Evolutionary conservation across 2,113 vertebrate species (phyloP).

Genomic region (Genyomyrus donnyi): DNA sequence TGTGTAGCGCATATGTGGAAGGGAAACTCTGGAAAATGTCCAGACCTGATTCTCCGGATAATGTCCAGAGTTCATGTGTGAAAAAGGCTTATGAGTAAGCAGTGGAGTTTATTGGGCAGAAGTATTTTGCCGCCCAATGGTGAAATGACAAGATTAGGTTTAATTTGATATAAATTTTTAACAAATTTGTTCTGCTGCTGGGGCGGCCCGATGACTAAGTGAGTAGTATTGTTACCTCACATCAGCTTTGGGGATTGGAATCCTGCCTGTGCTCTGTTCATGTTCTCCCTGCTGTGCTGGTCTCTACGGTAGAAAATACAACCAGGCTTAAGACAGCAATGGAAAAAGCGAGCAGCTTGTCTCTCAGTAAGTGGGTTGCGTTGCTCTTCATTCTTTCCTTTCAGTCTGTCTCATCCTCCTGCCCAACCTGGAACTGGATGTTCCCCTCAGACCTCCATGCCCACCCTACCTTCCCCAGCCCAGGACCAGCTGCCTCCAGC

Average conservation of each 20-base stretch:
- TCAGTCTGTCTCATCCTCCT: constrained; percentile 34
- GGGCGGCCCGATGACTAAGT: neutral
- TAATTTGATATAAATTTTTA: neutral
- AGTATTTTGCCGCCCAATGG: neutral
- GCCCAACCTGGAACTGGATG: constrained; percentile 52
- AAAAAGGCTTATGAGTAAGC: neutral
- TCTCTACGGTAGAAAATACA: neutral
- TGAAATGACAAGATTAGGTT: neutral
- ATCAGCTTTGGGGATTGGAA: neutral
- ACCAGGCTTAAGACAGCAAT: neutral
- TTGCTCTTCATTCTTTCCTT: neutral
- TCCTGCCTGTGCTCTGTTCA: neutral
- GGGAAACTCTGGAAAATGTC: neutral
- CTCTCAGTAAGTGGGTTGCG: neutral
- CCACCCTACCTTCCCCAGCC: constrained; percentile 3
- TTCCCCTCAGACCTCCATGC: constrained; percentile 33
- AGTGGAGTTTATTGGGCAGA: neutral
- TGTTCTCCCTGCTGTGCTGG: neutral
- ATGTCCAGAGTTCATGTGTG: neutral
- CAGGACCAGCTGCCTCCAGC: constrained; percentile 36
- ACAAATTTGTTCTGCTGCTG: neutral
- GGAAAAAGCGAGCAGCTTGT: neutral
- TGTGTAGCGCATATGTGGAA: neutral
- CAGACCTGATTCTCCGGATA: neutral
- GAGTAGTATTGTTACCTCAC: neutral